phyloP scores from a whole-genome alignment of 2,888 invertebrate genomes.

The Microplitis deprimator region DNA sequence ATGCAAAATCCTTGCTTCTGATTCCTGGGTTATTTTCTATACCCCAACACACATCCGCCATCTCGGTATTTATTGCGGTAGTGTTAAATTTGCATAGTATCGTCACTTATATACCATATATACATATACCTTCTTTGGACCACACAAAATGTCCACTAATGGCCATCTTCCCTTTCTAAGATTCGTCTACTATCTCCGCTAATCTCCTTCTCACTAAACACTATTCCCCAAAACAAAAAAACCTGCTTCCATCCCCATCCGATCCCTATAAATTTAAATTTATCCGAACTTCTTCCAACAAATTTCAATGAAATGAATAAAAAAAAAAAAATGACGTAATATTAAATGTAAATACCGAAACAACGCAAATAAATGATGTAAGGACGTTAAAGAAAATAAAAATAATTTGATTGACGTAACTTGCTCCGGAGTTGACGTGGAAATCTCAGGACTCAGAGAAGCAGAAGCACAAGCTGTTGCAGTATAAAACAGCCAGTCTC shows the following conservation, averaged over 20 bases:
- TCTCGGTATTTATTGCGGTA: constrained; percentile 69
- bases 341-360: background rate
- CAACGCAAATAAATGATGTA: background rate
- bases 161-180: constrained; percentile 54
- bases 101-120: constrained; percentile 55
- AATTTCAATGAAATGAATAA: background rate
- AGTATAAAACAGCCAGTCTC: constrained; percentile 26
- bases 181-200: constrained; percentile 25
- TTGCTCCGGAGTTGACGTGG: constrained; percentile 38
- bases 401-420: constrained; percentile 38
- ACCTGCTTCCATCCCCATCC: constrained; percentile 7
- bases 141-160: constrained; percentile 71
- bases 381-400: constrained; percentile 17
- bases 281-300: constrained; percentile 4
- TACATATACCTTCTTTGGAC: constrained; percentile 55
- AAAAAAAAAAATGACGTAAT: background rate
- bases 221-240: constrained; percentile 18
- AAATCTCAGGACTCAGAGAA: constrained; percentile 34
- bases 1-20: constrained; percentile 60
- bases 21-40: constrained; percentile 21
- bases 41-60: constrained; percentile 48
- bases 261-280: background rate
- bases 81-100: constrained; percentile 68
- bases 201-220: constrained; percentile 5
- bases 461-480: constrained; percentile 28